Conservation (phyloP, 2,888 invertebrate species). For the Leptinotarsa peninsularis region DNA sequence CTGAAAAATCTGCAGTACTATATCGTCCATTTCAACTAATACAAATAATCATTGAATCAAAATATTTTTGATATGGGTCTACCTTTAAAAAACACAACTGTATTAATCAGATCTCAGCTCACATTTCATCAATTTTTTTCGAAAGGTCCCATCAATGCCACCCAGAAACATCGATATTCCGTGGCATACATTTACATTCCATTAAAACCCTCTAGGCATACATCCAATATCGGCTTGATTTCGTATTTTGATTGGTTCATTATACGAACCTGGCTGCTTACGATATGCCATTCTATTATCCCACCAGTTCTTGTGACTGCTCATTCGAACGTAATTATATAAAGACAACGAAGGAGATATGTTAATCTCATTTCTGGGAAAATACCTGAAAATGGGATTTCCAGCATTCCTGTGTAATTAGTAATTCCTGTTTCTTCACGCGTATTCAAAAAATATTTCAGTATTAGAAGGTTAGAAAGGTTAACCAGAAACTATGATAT, state of each 20-base stretch:
- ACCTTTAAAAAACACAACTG: not conserved
- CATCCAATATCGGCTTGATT: conserved; percentile 18
- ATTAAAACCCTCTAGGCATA: conserved; percentile 7
- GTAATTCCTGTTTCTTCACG: too few relatives aligned
- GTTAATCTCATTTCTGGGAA: too few relatives aligned
- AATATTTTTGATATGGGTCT: too few relatives aligned
- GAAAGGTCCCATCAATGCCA: not conserved
- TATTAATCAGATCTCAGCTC: not conserved
- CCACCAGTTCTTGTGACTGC: not conserved
- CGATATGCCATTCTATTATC: conserved; percentile 4
- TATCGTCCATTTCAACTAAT: too few relatives aligned
- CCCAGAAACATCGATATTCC: conserved; percentile 4
- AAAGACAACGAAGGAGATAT: too few relatives aligned
- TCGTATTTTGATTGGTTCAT: conserved; percentile 18
- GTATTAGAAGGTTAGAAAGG: too few relatives aligned
- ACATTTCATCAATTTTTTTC: not conserved
- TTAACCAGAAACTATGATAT: too few relatives aligned
- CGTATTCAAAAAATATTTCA: too few relatives aligned
- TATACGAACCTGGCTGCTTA: conserved; percentile 9
- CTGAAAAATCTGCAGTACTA: too few relatives aligned
- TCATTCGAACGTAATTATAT: not conserved
- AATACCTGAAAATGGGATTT: too few relatives aligned
- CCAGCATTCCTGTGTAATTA: too few relatives aligned
- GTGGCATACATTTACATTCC: conserved; percentile 1
- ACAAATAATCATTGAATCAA: too few relatives aligned